Evolutionary conservation across 2,797 vertebrate genomes (phyloP).

Genomic region (Apodemus agrarius): DNA sequence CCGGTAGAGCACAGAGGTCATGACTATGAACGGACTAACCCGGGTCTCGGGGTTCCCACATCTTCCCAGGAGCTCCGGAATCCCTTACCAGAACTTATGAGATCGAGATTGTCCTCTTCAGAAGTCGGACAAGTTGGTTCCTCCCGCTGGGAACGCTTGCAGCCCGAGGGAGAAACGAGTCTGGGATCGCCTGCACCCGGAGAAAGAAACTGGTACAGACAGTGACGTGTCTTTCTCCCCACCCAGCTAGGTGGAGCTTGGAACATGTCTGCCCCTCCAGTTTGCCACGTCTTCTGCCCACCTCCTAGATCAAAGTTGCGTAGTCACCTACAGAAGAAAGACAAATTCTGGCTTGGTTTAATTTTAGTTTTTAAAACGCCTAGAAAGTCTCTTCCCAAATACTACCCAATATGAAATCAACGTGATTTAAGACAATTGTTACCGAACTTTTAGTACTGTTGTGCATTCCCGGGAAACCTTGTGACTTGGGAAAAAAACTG

Average conservation of each 20-base stretch:
- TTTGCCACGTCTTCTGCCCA: background rate
- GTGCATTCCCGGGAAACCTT: background rate
- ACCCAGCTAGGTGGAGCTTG: background rate
- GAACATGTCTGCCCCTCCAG: background rate
- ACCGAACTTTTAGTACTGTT: background rate
- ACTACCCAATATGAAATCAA: background rate
- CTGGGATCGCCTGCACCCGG: no score
- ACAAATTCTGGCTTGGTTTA: background rate
- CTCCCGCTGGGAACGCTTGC: background rate
- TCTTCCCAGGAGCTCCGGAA: accelerated
- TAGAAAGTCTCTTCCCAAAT: background rate
- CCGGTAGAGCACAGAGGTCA: background rate
- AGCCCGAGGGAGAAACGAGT: background rate
- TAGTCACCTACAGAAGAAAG: background rate
- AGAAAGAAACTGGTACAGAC: accelerated
- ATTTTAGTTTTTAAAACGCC: background rate
- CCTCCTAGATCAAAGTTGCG: accelerated
- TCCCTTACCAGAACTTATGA: background rate
- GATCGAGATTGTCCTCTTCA: background rate
- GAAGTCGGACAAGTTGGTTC: no score
- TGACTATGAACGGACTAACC: background rate
- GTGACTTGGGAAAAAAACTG: background rate
- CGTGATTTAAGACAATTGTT: background rate
- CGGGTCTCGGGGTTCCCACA: accelerated
- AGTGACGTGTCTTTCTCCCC: no score